Evolutionary conservation across 2,113 vertebrate genomes (phyloP).

Genomic region (Myodes glareolus): DNA sequence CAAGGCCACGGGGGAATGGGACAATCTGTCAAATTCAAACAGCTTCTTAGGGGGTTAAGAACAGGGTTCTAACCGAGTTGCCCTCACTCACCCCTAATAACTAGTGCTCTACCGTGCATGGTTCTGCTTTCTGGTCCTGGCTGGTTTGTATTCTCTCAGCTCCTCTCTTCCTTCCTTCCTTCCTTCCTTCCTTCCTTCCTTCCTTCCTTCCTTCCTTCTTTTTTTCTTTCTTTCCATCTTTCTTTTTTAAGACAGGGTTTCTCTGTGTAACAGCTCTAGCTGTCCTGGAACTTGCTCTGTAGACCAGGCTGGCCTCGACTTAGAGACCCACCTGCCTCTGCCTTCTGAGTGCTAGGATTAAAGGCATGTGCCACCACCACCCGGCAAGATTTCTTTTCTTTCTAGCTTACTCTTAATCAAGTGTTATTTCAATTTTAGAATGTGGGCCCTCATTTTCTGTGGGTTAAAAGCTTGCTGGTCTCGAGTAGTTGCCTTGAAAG

Average conservation of each 20-base stretch:
- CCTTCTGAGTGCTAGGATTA: not conserved
- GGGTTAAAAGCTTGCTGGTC: not conserved
- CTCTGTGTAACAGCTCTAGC: not conserved
- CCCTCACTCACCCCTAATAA: not conserved
- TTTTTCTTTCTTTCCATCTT: too few relatives aligned
- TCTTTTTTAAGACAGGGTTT: not conserved
- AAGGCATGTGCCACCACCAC: accelerated
- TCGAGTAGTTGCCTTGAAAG: not conserved
- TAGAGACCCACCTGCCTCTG: not conserved
- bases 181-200: too few relatives aligned
- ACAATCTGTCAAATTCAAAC: not conserved
- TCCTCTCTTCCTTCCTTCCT: not conserved
- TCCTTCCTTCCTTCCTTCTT: too few relatives aligned
- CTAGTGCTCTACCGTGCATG: not conserved
- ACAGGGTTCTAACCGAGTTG: not conserved
- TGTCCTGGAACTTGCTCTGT: not conserved
- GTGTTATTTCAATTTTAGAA: too few relatives aligned
- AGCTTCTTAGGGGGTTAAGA: not conserved
- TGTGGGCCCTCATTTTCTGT: not conserved
- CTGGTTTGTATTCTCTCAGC: not conserved
- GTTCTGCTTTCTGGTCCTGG: accelerated
- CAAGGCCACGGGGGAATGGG: not conserved
- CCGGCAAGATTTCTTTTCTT: not conserved
- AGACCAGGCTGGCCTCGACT: not conserved
- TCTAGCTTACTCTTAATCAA: not conserved